phyloP scores from a whole-genome alignment of 2,888 invertebrate species.

The Nomada lathburiana region DNA sequence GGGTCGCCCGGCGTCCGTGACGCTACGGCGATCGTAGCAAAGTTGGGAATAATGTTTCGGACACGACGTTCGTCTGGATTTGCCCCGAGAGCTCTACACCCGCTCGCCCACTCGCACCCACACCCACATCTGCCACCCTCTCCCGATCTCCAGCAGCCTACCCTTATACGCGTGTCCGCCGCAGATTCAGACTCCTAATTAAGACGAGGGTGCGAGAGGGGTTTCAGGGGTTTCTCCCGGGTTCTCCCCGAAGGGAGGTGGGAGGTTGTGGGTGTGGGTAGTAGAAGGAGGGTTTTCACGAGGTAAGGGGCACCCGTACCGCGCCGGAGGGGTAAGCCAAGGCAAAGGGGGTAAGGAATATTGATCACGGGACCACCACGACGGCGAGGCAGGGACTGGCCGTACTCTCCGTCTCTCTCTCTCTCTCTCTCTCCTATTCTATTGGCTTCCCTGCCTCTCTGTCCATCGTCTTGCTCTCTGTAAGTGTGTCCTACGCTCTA shows the following conservation, averaged over 20 bases:
- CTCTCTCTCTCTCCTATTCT: slow-evolving; percentile 38
- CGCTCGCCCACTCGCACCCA: slow-evolving; percentile 41
- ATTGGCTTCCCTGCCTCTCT: slow-evolving; percentile 8
- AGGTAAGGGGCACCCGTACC: slow-evolving; percentile 76
- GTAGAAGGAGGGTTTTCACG: slow-evolving; percentile 72
- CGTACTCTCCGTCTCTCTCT: slow-evolving; percentile 69
- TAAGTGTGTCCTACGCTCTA: slow-evolving; percentile 53
- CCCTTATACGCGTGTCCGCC: slow-evolving; percentile 90
- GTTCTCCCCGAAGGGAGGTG: slow-evolving; percentile 73
- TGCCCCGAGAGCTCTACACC: slow-evolving; percentile 67
- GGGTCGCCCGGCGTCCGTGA: slow-evolving; percentile 68
- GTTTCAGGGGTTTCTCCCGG: slow-evolving; percentile 79
- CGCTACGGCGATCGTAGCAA: slow-evolving; percentile 70
- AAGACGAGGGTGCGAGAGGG: slow-evolving; percentile 89
- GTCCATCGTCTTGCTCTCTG: slow-evolving; percentile 57
- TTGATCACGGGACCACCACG: slow-evolving; percentile 83
- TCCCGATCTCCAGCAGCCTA: slow-evolving; percentile 73
- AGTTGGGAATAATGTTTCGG: slow-evolving; percentile 84
- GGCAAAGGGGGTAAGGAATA: slow-evolving; percentile 84
- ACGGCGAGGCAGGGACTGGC: slow-evolving; percentile 76
- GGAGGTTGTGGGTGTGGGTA: slow-evolving; percentile 67
- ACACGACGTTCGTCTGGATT: slow-evolving; percentile 80
- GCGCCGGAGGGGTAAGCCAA: slow-evolving; percentile 81
- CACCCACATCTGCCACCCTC: slow-evolving; percentile 59
- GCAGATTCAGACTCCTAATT: slow-evolving; percentile 94